Base-by-base conservation (phyloP, 2,888 invertebrate genomes). In the Psylliodes chrysocephalus region DNA sequence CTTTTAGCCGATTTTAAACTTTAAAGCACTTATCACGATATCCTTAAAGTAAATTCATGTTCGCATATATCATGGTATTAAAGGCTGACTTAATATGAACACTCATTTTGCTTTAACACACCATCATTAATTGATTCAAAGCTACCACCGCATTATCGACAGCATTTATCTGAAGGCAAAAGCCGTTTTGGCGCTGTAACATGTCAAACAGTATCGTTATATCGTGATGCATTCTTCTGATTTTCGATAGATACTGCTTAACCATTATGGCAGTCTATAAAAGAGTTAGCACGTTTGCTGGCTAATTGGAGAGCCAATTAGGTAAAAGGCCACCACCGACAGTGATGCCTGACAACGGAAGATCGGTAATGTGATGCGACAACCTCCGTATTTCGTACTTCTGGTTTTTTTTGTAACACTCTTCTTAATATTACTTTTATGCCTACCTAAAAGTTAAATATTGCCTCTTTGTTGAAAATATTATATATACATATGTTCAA, bases 231-330 rank as follows among this genome's bases (percentile, higher is more conserved):
- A 52, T 65, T 60, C 65, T 63, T 68, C 65, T 62, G 60, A 63
- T 49, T 49, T 61, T 55, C 63, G 64, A 68, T 63, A 63, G 67
- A 63, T 63, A 60, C 60, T 54, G 65, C 59, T 42, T 64, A 68
- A 68, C 64, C 63, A 68, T 68, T 64, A 68, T 66, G 64, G 63
- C 64, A 44, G n/a, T 60, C 66, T 66, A 54, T 66, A 68, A 70
- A 68, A 68, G 65, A 66, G 47, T 65, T 67, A 54, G 66, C 70
- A 68, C 70, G 70, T 70, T 68, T 68, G 47, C 63, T 35, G 56
- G 61, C 70, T 70, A 70, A 70, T 70, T 68, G 70, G 70, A 62
- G 55, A 62, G 56, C 63, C 70, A 64, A 66, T 70, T 70, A 70
- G 64, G 51, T 49, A 64, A 49, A 46, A 57, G 47, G 56, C 56